Percentiles rank a stretch among this genome's conserved stretches.
Conservation (phyloP, 2,113 vertebrate genomes). For the Heteronetta atricapilla region DNA sequence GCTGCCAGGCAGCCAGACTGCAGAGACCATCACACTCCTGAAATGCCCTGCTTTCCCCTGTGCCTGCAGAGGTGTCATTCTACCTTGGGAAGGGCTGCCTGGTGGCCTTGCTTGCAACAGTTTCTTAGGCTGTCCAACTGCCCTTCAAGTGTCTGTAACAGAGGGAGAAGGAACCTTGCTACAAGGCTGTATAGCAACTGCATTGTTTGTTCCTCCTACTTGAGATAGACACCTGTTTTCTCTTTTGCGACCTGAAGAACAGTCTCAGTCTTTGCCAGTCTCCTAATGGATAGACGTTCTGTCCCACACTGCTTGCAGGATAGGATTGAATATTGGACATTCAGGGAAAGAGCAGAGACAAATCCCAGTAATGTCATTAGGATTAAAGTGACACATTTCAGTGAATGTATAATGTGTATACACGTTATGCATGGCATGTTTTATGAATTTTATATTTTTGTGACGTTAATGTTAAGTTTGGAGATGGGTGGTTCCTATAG, state of each 20-base stretch:
- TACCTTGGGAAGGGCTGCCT: background rate
- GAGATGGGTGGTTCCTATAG: background rate
- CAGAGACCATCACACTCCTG: background rate
- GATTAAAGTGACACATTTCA: background rate
- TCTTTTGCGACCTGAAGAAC: background rate
- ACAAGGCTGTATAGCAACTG: background rate
- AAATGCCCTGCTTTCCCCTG: background rate
- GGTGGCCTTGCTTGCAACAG: background rate
- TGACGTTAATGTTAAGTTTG: background rate
- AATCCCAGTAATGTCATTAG: fast-evolving
- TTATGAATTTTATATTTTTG: background rate
- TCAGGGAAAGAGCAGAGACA: background rate
- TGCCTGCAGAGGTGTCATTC: background rate
- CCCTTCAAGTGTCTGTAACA: background rate
- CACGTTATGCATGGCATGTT: fast-evolving
- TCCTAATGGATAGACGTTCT: background rate
- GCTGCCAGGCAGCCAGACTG: background rate
- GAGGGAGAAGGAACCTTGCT: background rate
- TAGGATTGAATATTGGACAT: background rate
- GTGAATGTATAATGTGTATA: background rate
- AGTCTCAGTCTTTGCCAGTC: background rate
- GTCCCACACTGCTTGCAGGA: background rate
- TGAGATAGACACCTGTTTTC: background rate
- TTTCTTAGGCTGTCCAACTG: background rate
- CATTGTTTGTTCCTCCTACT: background rate